Conservation (phyloP, 2,797 vertebrate species). For the Halcyon badia region DNA sequence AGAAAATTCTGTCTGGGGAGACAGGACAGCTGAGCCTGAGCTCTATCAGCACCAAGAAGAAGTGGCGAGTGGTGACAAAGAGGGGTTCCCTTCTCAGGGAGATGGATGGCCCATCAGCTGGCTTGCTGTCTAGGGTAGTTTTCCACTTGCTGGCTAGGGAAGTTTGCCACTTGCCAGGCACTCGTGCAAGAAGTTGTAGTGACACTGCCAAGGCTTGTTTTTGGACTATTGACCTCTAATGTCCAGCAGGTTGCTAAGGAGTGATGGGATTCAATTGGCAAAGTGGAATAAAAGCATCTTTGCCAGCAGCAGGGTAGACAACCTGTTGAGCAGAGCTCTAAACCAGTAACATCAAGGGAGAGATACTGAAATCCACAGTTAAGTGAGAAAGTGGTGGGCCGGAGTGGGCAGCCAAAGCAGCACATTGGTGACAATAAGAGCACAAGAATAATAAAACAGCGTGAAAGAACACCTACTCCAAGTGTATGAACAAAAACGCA, state of each 20-base stretch:
- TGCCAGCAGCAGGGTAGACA: not conserved
- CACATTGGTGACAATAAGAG: not conserved
- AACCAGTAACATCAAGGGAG: not conserved
- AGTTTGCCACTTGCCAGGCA: not conserved
- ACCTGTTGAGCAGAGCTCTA: not conserved
- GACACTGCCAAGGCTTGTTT: not conserved
- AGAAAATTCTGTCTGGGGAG: not conserved
- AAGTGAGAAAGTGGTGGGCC: not conserved
- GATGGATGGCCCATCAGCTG: not conserved
- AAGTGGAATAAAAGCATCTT: not conserved
- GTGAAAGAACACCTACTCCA: not conserved
- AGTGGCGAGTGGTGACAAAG: not conserved
- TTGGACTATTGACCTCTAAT: not conserved
- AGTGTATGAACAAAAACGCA: not conserved
- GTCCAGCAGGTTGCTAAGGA: not conserved
- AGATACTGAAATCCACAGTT: not conserved
- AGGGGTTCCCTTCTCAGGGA: not conserved
- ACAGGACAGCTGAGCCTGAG: not conserved
- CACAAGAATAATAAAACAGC: not conserved
- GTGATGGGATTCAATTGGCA: not conserved
- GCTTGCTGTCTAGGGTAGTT: not conserved
- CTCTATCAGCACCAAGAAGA: not conserved
- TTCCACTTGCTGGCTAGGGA: not conserved
- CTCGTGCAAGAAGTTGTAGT: not conserved
- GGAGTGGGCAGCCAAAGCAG: not conserved